Evolutionary conservation across 2,797 vertebrate species (phyloP).

Genomic region (Phylloscopus collybita): DNA sequence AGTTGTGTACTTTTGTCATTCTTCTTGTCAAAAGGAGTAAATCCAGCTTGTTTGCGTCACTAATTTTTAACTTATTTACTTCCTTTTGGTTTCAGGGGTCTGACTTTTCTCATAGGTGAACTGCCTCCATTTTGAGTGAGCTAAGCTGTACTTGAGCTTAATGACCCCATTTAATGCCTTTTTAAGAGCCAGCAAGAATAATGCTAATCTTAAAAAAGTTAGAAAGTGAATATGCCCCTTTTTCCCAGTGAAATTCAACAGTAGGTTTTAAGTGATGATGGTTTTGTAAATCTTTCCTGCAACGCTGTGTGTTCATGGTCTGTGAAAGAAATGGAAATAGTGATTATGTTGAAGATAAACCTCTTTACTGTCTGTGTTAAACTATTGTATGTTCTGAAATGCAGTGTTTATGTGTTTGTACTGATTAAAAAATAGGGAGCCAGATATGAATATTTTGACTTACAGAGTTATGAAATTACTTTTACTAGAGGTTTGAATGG

Average conservation of each 20-base stretch:
- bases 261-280: background rate
- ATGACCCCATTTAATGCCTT: background rate
- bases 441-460: background rate
- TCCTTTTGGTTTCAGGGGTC: background rate
- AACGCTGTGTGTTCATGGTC: background rate
- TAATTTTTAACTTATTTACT: background rate
- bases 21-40: background rate
- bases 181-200: background rate
- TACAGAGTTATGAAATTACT: background rate
- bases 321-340: background rate
- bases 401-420: background rate
- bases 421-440: background rate
- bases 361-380: background rate
- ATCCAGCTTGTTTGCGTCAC: background rate
- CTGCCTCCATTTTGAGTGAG: background rate
- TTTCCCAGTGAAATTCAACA: background rate
- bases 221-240: background rate
- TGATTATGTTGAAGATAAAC: background rate
- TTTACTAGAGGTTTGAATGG: background rate
- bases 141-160: background rate
- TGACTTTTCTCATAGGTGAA: background rate
- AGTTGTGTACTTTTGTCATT: background rate
- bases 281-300: background rate
- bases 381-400: background rate
- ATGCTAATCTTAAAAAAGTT: background rate